A percentile compares a stretch with the other conserved stretches of the same genome.
These are phyloP conservation scores for Tribolium madens DNA, from an alignment of 1,140 invertebrate species.

Conservation along the genomic window DNA sequence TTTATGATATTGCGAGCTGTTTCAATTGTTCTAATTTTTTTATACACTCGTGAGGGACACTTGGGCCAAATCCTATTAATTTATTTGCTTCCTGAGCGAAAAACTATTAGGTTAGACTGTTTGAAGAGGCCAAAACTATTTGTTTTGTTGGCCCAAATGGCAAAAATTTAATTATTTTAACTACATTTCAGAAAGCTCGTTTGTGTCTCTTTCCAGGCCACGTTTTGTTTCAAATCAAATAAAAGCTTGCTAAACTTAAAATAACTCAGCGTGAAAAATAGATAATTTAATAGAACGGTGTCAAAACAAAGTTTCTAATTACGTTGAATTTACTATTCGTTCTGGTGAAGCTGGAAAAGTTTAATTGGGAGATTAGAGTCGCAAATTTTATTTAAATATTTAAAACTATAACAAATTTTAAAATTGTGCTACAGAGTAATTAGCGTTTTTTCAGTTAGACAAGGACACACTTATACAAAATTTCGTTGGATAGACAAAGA, in stretches of 20 bases:
- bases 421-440: neutral
- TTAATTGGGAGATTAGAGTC: neutral
- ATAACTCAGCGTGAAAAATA: neutral
- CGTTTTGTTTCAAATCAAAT: neutral
- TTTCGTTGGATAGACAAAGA: too few relatives aligned
- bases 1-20: constrained; percentile 43
- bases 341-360: neutral
- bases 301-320: neutral
- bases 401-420: neutral
- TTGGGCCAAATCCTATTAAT: neutral
- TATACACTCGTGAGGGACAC: neutral
- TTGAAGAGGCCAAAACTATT: too few relatives aligned
- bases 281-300: neutral
- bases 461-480: too few relatives aligned
- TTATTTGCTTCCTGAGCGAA: neutral
- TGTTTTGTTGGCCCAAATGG: too few relatives aligned
- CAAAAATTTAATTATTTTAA: too few relatives aligned
- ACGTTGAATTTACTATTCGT: neutral
- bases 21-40: constrained; percentile 42
- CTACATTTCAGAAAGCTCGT: too few relatives aligned
- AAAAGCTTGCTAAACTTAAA: neutral
- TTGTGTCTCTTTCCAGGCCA: too few relatives aligned
- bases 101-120: neutral
- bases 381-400: neutral
- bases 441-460: too few relatives aligned